These are phyloP conservation scores for Pogonus chalceus DNA, from an alignment of 1,140 invertebrate species.

Conservation along the genomic window DNA sequence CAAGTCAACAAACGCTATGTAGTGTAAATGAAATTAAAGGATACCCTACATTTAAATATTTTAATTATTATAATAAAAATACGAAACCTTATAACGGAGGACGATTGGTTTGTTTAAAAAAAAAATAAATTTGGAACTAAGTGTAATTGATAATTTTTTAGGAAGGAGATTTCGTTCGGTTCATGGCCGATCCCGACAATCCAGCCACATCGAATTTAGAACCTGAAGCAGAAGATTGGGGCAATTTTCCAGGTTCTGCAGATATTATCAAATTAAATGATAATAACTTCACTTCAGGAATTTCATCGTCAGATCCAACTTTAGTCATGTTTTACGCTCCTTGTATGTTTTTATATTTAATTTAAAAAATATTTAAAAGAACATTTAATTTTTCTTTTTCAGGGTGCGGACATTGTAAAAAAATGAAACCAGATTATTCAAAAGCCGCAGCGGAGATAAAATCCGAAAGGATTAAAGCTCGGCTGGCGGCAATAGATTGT, in stretches of 20 bases:
- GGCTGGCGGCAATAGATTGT: constrained; percentile 57
- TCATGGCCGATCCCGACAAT: constrained; percentile 52
- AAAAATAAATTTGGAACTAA: not conserved
- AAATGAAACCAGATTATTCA: constrained; percentile 58
- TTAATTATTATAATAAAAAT: constrained; percentile 69
- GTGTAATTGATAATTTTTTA: constrained; percentile 26
- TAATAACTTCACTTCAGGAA: constrained; percentile 39
- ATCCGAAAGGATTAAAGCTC: constrained; percentile 31
- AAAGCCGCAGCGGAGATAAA: constrained; percentile 50
- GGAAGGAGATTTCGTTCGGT: constrained; percentile 54
- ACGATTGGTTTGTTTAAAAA: constrained; percentile 46
- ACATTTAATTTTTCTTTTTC: constrained; percentile 20
- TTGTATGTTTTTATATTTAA: constrained; percentile 42
- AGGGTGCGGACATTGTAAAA: constrained; percentile 73
- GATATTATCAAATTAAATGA: constrained; percentile 42
- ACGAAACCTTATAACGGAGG: constrained; percentile 58
- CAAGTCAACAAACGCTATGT: constrained; percentile 53
- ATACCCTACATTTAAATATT: constrained; percentile 82
- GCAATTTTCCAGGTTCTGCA: constrained; percentile 33
- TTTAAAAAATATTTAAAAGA: too few species aligned
- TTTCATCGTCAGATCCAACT: constrained; percentile 54
- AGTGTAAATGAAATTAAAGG: constrained; percentile 61
- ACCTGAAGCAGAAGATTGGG: constrained; percentile 11
- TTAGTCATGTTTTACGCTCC: constrained; percentile 74
- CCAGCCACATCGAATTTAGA: constrained; percentile 25